A percentile compares a stretch with the other conserved stretches of the same genome.
Evolutionary conservation across 2,888 invertebrate species (phyloP).

Genomic region (Amblyjoppa proteus): DNA sequence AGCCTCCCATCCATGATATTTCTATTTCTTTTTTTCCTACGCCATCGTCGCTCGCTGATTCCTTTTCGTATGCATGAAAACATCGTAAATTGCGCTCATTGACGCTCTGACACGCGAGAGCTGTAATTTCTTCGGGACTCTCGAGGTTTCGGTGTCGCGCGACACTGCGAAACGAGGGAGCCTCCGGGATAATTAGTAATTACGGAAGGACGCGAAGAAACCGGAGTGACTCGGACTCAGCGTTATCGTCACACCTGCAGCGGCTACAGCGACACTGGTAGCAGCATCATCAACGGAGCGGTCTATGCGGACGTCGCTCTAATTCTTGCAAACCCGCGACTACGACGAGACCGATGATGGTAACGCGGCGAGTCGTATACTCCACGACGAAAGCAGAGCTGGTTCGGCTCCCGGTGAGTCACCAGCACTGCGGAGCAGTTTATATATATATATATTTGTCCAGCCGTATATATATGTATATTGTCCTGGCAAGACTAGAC

Average conservation of each 20-base stretch:
- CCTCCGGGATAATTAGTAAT: conserved; percentile 60
- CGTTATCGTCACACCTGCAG: conserved; percentile 22
- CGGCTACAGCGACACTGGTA: not conserved
- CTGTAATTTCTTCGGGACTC: conserved; percentile 43
- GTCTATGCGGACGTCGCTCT: conserved; percentile 26
- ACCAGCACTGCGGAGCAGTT: not conserved
- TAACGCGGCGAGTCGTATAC: conserved; percentile 10
- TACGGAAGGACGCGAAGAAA: conserved; percentile 57
- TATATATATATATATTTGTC: conserved; percentile 6
- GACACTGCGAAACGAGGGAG: not conserved
- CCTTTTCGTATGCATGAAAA: conserved; percentile 21
- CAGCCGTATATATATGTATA: conserved; percentile 18
- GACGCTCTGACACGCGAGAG: conserved; percentile 27
- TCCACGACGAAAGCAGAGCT: conserved; percentile 2
- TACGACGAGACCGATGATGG: conserved; percentile 39
- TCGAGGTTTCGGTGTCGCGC: conserved; percentile 19
- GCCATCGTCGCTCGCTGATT: conserved; percentile 14
- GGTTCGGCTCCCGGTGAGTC: conserved; percentile 24
- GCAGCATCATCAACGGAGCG: not conserved
- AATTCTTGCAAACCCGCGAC: conserved; percentile 32
- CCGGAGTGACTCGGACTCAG: conserved; percentile 9
- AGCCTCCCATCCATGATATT: not conserved
- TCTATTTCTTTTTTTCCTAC: not conserved
- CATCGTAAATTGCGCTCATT: conserved; percentile 41
- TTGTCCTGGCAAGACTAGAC: conserved; percentile 19